Evolutionary conservation across 1,140 invertebrate genomes (phyloP).

Genomic region (Scaptomyza montana): DNA sequence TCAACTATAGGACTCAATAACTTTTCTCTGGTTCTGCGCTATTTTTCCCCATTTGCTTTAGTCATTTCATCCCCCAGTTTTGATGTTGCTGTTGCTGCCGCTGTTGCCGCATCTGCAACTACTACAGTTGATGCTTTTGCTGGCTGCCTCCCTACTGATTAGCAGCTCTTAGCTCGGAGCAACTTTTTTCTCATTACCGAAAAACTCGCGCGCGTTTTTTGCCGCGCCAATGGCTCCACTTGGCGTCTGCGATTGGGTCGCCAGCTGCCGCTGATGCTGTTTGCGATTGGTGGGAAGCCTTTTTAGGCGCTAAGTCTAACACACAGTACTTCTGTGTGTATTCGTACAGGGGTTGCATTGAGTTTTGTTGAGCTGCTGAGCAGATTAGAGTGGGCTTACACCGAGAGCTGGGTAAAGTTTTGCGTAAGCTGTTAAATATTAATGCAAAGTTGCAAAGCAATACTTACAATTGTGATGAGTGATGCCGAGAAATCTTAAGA

Average conservation of each 20-base stretch:
- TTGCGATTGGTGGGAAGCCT: conserved; percentile 66
- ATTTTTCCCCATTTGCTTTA: conserved; percentile 36
- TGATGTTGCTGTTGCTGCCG: conserved; percentile 4
- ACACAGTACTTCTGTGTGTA: background rate
- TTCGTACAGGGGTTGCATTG: conserved; percentile 13
- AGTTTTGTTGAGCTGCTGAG: background rate
- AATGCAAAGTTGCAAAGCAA: too few relatives aligned
- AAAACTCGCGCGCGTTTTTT: conserved; percentile 70
- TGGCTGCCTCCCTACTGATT: conserved; percentile 48
- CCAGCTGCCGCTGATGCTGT: conserved; percentile 30
- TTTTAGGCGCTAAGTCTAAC: conserved; percentile 48
- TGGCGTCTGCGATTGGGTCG: conserved; percentile 71
- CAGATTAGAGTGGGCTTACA: too few relatives aligned
- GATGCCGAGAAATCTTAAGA: too few relatives aligned
- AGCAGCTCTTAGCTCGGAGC: conserved; percentile 45
- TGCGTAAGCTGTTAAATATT: background rate
- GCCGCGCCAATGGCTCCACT: conserved; percentile 71
- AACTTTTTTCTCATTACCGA: conserved; percentile 74
- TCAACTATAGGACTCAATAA: conserved; percentile 5
- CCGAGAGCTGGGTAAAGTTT: too few relatives aligned
- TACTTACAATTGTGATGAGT: too few relatives aligned
- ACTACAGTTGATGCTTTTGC: background rate
- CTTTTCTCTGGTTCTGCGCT: conserved; percentile 30
- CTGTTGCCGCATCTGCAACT: background rate
- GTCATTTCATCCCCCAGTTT: conserved; percentile 55